These are phyloP conservation scores for Pipistrellus nathusii DNA, from an alignment of 2,797 vertebrate genomes.

Conservation along the genomic window DNA sequence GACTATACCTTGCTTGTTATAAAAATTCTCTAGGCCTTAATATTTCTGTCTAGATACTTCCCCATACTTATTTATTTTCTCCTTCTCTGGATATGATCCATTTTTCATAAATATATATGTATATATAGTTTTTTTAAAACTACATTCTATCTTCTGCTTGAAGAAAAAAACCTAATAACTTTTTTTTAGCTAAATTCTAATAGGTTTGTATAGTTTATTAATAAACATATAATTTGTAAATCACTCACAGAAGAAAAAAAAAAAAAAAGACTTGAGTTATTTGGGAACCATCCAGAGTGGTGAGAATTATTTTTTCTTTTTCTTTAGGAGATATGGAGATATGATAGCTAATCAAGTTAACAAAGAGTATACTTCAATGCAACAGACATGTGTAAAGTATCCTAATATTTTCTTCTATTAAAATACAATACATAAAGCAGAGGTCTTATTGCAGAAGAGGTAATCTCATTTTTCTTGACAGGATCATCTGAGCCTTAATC, in stretches of 20 bases:
- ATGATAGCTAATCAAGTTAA: slow-evolving; percentile 29
- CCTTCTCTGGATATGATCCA: not conserved
- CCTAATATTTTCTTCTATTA: slow-evolving; percentile 33
- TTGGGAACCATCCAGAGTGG: not conserved
- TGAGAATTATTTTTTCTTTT: not conserved
- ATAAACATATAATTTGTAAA: slow-evolving; percentile 20
- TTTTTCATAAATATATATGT: not conserved
- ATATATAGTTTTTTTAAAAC: not conserved
- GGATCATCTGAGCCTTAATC: not conserved
- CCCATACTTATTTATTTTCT: slow-evolving; percentile 6
- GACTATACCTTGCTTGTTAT: not conserved
- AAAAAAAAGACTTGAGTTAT: not conserved
- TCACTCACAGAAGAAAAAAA: not conserved
- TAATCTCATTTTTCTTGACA: not conserved
- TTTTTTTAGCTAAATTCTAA: slow-evolving; percentile 48
- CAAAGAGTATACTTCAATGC: not conserved
- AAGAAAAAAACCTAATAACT: slow-evolving; percentile 44
- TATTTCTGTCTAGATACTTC: not conserved
- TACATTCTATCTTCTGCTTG: not conserved
- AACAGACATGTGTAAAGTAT: not conserved
- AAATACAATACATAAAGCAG: slow-evolving; percentile 8
- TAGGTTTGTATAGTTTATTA: not conserved
- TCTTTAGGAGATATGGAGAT: not conserved
- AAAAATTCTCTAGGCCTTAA: not conserved
- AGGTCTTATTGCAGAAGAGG: slow-evolving; percentile 1